Evolutionary conservation across 2,888 invertebrate species (phyloP), one percentile per base, ranked within the genome.

Genomic region (Dicyrtomina minuta): DNA sequence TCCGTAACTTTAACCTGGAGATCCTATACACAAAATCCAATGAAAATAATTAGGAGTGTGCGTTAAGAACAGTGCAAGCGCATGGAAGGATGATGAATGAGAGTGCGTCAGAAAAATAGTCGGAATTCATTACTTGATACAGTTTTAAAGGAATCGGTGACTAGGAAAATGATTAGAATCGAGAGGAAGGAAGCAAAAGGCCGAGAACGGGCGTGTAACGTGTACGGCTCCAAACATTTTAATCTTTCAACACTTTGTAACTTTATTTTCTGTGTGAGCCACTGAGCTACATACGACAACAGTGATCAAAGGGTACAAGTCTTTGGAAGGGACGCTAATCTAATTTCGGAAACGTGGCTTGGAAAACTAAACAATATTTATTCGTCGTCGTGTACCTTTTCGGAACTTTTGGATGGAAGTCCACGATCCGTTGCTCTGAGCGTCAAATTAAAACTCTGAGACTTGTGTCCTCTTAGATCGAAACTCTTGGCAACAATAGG

Each of bases 381-480:
- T 33, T 55, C 24, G 5, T 55, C 1, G 27, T 55, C 24, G 24
- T 13, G 39, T 58, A 70, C 70, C 70, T 70, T 70, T 44, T 66
- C 70, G 12, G 70, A 66, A 43, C 61, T 73, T 76, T 89, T 87
- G 51, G 90, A 87, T 0, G 94, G 93, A 68, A 85, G 85, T 3
- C 96, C 96, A 2, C 87, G 87, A 82, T 97, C 97, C 33, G 87
- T 86, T 0, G 93, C 96, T 71, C 89, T 87, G 58, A 97, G 83
- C 33, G 95, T 93, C 71, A 97, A 83, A 81, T 93, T 93, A 83
- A 94, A 96, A 13, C 92, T 92, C 74, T 87, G 88, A 6, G 90
- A 90, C 10, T 90, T 73, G 56, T 69, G 62, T 61, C 64, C 67
- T 46, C 72, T 76, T 66, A 73, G 73, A 55, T 78, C 74, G 56